Percentiles rank a stretch among this genome's conserved stretches.
Conservation (phyloP, 2,797 vertebrate species). For the Delichon dasypus region DNA sequence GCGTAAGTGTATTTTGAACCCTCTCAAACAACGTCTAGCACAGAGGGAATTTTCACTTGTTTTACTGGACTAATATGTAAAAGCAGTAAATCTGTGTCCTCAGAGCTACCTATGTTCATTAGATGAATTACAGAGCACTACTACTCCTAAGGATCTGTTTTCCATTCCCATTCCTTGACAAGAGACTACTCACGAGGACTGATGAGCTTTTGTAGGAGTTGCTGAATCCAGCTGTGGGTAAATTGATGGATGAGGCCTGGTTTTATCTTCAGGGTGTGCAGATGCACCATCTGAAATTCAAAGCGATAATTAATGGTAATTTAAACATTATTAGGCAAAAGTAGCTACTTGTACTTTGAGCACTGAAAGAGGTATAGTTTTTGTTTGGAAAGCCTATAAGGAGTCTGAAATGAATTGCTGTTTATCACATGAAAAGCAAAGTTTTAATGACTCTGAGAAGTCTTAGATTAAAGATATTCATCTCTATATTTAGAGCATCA, state of each 20-base stretch:
- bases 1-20: not conserved
- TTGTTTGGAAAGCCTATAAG: not conserved
- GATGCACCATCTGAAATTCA: conserved; percentile 66
- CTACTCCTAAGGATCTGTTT: not conserved
- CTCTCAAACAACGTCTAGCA: not conserved
- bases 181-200: conserved; percentile 62
- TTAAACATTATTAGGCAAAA: not conserved
- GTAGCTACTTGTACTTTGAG: not conserved
- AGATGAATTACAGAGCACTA: not conserved
- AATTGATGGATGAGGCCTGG: conserved; percentile 38
- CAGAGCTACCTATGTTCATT: not conserved
- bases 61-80: not conserved
- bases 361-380: not conserved
- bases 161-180: not conserved
- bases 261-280: conserved; percentile 30
- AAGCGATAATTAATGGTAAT: not conserved
- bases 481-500: not conserved
- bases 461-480: not conserved
- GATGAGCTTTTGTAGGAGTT: conserved; percentile 44
- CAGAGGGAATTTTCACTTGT: not conserved
- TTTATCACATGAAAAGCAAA: not conserved
- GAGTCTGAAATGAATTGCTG: not conserved
- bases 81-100: not conserved
- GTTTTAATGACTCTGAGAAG: not conserved
- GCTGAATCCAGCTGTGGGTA: conserved; percentile 66